Evolutionary conservation across 2,888 invertebrate species (phyloP), one percentile per base, ranked within the genome.

Genomic region (Temnothorax unifasciatus): DNA sequence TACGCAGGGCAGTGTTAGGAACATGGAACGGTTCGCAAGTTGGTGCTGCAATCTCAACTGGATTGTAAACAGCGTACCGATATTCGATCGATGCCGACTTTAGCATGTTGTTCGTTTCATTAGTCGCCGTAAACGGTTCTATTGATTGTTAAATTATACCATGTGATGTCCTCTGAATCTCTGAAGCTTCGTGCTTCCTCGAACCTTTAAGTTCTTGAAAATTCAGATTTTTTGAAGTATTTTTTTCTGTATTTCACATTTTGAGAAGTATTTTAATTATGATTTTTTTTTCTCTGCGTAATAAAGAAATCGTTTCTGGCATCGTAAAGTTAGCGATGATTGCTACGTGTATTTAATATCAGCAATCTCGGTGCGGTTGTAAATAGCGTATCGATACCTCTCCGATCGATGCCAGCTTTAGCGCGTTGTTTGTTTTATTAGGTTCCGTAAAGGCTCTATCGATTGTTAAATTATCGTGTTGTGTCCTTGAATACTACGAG

Each of bases 351-450:
- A 66, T 66, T 44, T 29, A 66, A 77, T 66, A 77, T 68, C 54
- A 29, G 38, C 38, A 59, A 71, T 81, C 79, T 59, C 38, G 47
- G 79, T 38, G 79, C 77, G 54, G 77, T 79, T 79, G 79, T 59
- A 71, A 81, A 81, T 71, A 79, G 59, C 59, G 71, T 71, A 81
- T 81, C 59, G 59, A 81, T 81, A 71, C 47, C 47, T 59, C 13
- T 44, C 18, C 59, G 79, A 81, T 81, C 79, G 79, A 69, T 81
- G 79, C 71, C 79, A 69, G 59, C 79, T 81, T 77, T 69, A 79
- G 69, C 59, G 57, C 71, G 59, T 69, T 69, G 69, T 77, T 77
- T 77, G 77, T 81, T 81, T 61, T 81, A 81, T 81, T 79, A 79
- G 69, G 57, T 47, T 71, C 71, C 38, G 59, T 71, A 71, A 71